Evolutionary conservation across 2,113 vertebrate genomes (phyloP).

Genomic region (Ochotona curzoniae): DNA sequence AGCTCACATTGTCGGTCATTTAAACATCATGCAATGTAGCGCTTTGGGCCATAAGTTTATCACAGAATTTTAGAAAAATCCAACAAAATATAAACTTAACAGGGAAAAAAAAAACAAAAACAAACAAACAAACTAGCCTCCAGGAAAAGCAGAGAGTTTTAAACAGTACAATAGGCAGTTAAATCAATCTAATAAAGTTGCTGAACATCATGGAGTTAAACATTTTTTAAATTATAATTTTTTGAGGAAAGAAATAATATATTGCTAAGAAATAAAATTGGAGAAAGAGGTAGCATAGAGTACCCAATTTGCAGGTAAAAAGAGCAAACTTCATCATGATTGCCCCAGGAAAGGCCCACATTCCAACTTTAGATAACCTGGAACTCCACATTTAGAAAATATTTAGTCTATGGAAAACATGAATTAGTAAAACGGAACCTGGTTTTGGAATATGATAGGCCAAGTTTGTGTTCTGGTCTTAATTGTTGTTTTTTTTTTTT

Average conservation of each 20-base stretch:
- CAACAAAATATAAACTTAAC: neutral
- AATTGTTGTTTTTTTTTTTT: neutral
- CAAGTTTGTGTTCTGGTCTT: neutral
- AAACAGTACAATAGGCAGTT: neutral
- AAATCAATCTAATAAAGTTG: neutral
- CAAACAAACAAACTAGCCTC: neutral
- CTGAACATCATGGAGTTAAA: neutral
- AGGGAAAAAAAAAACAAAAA: neutral
- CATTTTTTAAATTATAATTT: neutral
- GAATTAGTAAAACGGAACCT: neutral
- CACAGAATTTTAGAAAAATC: slow-evolving; percentile 22
- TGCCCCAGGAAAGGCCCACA: neutral
- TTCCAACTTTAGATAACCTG: neutral
- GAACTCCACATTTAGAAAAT: neutral
- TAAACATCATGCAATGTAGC: neutral
- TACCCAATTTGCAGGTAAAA: neutral
- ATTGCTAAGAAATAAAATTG: neutral
- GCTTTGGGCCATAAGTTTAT: neutral
- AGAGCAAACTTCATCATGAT: neutral
- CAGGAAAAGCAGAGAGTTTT: slow-evolving; percentile 5
- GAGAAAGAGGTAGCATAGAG: neutral
- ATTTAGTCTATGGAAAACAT: neutral
- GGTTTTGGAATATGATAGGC: neutral
- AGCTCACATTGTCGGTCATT: neutral
- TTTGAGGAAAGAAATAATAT: slow-evolving; percentile 13